A percentile compares a stretch with the other conserved stretches of the same genome.
Evolutionary conservation across 2,113 vertebrate genomes (phyloP).

Genomic region (Chamaea fasciata): DNA sequence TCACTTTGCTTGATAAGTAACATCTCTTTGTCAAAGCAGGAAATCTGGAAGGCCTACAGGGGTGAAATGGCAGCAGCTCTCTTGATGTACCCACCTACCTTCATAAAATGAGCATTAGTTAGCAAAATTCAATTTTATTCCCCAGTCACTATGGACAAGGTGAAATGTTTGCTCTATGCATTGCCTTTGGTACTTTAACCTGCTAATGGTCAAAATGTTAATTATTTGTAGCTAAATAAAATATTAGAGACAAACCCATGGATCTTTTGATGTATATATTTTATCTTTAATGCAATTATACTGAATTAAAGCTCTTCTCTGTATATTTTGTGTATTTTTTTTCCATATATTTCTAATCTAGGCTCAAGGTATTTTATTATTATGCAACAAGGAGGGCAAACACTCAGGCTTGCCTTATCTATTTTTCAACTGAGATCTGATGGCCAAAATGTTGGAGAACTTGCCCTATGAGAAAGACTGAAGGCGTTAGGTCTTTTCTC

Average conservation of each 20-base stretch:
- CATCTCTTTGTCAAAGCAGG: neutral
- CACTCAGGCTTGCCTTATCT: neutral
- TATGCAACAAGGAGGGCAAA: neutral
- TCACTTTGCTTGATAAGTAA: neutral
- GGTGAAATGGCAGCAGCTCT: neutral
- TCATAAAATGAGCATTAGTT: neutral
- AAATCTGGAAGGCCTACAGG: neutral
- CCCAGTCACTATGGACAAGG: neutral
- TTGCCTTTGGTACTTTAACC: neutral
- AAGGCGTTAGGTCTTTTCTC: neutral
- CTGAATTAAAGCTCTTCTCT: neutral
- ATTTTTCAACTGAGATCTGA: neutral
- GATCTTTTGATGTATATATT: neutral
- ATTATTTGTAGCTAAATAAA: neutral
- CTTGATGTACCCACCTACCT: fast-evolving
- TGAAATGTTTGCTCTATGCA: neutral
- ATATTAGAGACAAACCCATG: neutral
- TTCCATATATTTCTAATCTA: neutral
- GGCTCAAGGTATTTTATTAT: neutral
- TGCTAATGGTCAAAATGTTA: neutral
- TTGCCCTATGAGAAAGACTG: neutral
- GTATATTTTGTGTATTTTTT: neutral
- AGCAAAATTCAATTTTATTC: neutral
- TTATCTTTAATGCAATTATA: neutral
- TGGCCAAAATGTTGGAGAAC: neutral